Evolutionary conservation across 1,140 invertebrate genomes (phyloP).

Genomic region (Diachasmimorpha longicaudata): DNA sequence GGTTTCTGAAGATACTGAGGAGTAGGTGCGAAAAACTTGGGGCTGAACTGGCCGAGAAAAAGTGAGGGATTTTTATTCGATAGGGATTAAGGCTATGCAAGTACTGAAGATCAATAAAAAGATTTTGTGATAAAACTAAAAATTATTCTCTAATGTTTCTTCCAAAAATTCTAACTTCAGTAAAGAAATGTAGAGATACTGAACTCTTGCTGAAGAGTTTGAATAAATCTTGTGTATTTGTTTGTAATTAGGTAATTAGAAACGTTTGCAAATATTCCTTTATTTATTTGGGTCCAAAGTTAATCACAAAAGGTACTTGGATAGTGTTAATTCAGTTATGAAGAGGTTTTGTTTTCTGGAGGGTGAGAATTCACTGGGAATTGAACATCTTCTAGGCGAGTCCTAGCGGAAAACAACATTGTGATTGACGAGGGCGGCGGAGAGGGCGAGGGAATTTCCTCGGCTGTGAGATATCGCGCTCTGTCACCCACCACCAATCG

Average conservation of each 20-base stretch:
- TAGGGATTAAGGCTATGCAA: not conserved
- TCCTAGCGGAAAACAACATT: slow-evolving; percentile 55
- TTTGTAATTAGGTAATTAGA: too few species aligned
- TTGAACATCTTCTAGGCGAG: slow-evolving; percentile 50
- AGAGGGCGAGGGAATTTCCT: slow-evolving; percentile 54
- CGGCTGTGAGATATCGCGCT: slow-evolving; percentile 50
- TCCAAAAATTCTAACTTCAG: too few species aligned
- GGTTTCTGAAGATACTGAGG: slow-evolving; percentile 50
- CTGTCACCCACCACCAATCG: slow-evolving; percentile 52
- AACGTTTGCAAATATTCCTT: too few species aligned
- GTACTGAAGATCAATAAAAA: too few species aligned
- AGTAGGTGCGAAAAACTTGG: slow-evolving; percentile 51
- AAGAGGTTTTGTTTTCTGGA: not conserved
- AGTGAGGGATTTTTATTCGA: slow-evolving; percentile 44
- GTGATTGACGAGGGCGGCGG: slow-evolving; percentile 51
- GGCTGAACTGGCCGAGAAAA: slow-evolving; percentile 52
- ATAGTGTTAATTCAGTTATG: too few species aligned
- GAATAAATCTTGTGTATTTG: too few species aligned
- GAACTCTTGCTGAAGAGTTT: too few species aligned
- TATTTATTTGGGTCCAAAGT: too few species aligned
- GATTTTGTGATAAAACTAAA: too few species aligned
- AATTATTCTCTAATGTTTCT: too few species aligned
- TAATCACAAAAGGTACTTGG: too few species aligned
- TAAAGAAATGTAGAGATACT: too few species aligned
- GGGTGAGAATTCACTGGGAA: not conserved